A percentile compares a stretch with the other conserved stretches of the same genome.
Evolutionary conservation across 1,140 invertebrate species (phyloP).

Genomic region (Calliphora vicina): DNA sequence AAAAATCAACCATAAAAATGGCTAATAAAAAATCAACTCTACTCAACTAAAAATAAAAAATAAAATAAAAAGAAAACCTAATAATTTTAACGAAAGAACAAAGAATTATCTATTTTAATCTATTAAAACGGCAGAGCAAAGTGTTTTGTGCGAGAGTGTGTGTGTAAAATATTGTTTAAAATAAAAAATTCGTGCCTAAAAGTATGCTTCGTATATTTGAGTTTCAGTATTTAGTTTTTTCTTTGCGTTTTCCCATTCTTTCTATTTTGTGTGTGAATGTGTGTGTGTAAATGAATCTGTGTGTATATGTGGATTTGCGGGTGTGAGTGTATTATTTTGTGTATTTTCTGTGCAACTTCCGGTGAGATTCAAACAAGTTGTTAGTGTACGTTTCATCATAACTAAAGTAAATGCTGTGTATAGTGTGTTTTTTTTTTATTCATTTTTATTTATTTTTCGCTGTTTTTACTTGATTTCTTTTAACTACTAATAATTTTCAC

Average conservation of each 20-base stretch:
- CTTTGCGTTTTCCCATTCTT: neutral
- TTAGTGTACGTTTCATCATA: slow-evolving; percentile 23
- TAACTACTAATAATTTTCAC: neutral
- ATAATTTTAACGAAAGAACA: neutral
- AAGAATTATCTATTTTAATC: neutral
- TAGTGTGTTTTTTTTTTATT: neutral
- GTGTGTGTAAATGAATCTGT: neutral
- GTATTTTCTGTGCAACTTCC: slow-evolving; percentile 21
- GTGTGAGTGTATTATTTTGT: neutral
- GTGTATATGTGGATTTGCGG: neutral
- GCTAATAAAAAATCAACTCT: too few species aligned
- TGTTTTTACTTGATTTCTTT: neutral
- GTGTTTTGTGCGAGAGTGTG: too few species aligned
- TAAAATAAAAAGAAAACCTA: neutral
- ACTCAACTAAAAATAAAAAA: too few species aligned
- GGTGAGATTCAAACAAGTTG: slow-evolving; percentile 37
- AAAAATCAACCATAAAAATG: neutral
- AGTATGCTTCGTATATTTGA: slow-evolving; percentile 7
- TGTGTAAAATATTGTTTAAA: neutral
- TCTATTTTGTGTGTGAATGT: neutral
- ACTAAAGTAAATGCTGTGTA: neutral
- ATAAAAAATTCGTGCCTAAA: neutral
- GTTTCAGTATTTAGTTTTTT: neutral
- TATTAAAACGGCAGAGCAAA: neutral
- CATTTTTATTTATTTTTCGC: neutral